phyloP scores from a whole-genome alignment of 2,797 vertebrate genomes.

The Odontamblyopus lacepedii region DNA sequence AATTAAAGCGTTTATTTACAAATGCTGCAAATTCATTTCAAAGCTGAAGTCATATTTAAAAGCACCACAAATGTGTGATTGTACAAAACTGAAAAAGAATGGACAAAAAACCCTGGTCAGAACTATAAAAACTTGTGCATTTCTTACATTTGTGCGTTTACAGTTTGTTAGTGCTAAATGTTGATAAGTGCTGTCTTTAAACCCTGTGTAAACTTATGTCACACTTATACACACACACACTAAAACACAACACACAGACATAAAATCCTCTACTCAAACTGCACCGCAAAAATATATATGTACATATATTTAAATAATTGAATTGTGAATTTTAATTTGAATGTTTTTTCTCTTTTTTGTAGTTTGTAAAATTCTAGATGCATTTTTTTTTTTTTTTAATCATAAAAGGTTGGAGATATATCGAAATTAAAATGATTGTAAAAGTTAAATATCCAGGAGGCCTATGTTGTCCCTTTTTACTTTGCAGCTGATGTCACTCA shows the following conservation, averaged over 20 bases:
- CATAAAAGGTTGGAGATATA: too few relatives aligned
- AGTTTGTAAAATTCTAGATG: too few relatives aligned
- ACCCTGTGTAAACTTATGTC: background rate
- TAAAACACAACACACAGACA: background rate
- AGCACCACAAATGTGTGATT: background rate
- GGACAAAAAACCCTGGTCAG: background rate
- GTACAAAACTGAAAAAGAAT: background rate
- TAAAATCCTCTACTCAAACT: background rate
- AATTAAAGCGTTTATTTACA: background rate
- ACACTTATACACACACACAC: background rate
- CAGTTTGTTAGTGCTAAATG: conserved; percentile 7
- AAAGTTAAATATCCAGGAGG: too few relatives aligned
- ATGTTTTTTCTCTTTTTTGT: too few relatives aligned
- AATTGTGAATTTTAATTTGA: too few relatives aligned
- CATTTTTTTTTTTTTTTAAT: too few relatives aligned
- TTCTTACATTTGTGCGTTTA: background rate
- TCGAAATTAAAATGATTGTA: too few relatives aligned
- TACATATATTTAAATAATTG: too few relatives aligned
- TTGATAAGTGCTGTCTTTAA: background rate
- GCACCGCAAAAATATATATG: too few relatives aligned
- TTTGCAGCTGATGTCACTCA: too few relatives aligned
- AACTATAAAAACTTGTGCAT: conserved; percentile 2
- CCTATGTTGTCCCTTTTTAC: too few relatives aligned
- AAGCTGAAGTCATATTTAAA: background rate
- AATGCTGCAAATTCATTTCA: background rate